These are phyloP conservation scores for Sebastolobus altivelis DNA, from an alignment of 2,797 vertebrate species.

Conservation along the genomic window DNA sequence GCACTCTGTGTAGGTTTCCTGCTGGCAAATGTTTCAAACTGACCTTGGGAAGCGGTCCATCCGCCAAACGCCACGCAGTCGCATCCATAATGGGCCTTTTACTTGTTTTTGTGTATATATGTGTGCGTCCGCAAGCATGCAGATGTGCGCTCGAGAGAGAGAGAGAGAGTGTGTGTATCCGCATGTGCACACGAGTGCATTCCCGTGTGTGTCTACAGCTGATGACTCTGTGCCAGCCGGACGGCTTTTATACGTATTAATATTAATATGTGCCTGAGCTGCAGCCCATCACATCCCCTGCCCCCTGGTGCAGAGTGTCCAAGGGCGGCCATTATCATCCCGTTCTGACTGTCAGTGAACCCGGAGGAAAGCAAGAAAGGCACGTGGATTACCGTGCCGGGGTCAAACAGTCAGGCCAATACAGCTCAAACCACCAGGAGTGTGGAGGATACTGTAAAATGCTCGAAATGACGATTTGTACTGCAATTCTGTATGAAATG, in stretches of 20 bases:
- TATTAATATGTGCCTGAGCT: slow-evolving; percentile 87
- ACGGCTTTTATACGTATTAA: slow-evolving; percentile 88
- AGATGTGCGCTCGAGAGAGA: slow-evolving; percentile 48
- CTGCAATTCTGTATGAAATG: slow-evolving; percentile 51
- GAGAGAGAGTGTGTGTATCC: slow-evolving; percentile 30
- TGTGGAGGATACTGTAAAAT: slow-evolving; percentile 52
- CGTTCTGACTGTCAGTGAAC: slow-evolving; percentile 74
- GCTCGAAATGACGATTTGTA: slow-evolving; percentile 45
- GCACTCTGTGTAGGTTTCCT: slow-evolving; percentile 84
- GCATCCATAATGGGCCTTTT: slow-evolving; percentile 87
- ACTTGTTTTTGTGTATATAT: slow-evolving; percentile 79
- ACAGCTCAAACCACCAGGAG: slow-evolving; percentile 68
- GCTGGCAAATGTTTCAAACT: slow-evolving; percentile 87
- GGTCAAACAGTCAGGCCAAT: slow-evolving; percentile 83
- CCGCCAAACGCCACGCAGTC: slow-evolving; percentile 76
- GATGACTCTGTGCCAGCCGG: slow-evolving; percentile 82
- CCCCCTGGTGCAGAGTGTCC: slow-evolving; percentile 82
- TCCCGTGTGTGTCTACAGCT: slow-evolving; percentile 54
- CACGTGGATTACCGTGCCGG: slow-evolving; percentile 50
- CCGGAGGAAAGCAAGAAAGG: slow-evolving; percentile 70
- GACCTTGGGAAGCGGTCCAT: slow-evolving; percentile 87
- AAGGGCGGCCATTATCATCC: slow-evolving; percentile 84
- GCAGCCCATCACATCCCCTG: slow-evolving; percentile 78
- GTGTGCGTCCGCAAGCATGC: slow-evolving; percentile 57
- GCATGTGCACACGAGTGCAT: slow-evolving; percentile 43